A percentile compares a stretch with the other conserved stretches of the same genome.
Evolutionary conservation across 2,113 vertebrate species (phyloP).

Genomic region (Mellivora capensis): DNA sequence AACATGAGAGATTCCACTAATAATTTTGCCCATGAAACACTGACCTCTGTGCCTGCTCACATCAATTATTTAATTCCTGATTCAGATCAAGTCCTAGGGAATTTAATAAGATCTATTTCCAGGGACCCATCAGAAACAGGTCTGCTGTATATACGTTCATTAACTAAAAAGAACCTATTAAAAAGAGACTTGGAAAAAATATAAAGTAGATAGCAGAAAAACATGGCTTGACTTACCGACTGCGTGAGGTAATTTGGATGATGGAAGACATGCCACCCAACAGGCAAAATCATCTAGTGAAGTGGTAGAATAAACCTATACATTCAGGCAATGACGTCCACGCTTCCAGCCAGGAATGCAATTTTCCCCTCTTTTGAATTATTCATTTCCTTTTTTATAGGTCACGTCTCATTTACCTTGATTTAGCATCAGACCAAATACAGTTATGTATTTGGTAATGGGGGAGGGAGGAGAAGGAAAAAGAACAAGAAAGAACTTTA

Average conservation of each 20-base stretch:
- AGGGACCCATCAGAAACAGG: neutral
- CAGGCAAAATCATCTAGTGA: constrained; percentile 26
- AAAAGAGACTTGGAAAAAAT: constrained; percentile 39
- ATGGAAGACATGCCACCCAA: constrained; percentile 68
- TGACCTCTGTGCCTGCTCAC: neutral
- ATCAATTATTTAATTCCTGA: constrained; percentile 45
- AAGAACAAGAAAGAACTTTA: constrained; percentile 36
- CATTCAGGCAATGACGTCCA: constrained; percentile 1
- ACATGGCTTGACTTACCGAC: constrained; percentile 38
- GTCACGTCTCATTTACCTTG: constrained; percentile 76
- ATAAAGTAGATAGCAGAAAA: constrained; percentile 35
- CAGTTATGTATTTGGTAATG: constrained; percentile 29
- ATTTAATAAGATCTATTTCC: constrained; percentile 37
- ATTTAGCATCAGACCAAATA: constrained; percentile 67
- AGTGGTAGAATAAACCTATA: constrained; percentile 29
- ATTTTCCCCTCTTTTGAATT: constrained; percentile 52
- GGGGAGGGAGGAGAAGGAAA: neutral
- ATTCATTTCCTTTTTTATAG: constrained; percentile 78
- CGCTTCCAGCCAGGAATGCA: constrained; percentile 53
- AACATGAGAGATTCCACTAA: neutral
- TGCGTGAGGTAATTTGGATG: constrained; percentile 52
- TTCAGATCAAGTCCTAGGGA: constrained; percentile 29
- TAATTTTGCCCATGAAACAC: neutral
- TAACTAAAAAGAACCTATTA: constrained; percentile 50
- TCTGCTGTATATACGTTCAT: neutral